Percentiles rank a stretch among this genome's conserved stretches.
Conservation (phyloP, 2,888 invertebrate genomes). For the Eupithecia inturbata region DNA sequence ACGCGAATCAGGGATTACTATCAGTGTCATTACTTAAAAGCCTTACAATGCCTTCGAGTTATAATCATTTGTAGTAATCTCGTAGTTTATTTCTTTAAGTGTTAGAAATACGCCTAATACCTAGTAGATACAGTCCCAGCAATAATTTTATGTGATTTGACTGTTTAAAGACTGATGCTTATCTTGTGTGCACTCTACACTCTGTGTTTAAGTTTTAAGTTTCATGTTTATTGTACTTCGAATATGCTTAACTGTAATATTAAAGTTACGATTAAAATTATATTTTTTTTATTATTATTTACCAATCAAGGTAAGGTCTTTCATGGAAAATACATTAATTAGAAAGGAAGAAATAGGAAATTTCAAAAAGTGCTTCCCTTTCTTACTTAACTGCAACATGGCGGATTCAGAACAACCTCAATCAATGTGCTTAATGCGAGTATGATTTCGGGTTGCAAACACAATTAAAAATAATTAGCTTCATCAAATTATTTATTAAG, state of each 20-base stretch:
- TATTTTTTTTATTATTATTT: constrained; percentile 21
- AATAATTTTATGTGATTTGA: constrained; percentile 79
- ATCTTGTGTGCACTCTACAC: constrained; percentile 69
- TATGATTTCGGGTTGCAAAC: background rate
- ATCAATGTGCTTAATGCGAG: background rate
- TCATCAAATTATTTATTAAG: background rate
- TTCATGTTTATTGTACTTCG: constrained; percentile 51
- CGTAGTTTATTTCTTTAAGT: constrained; percentile 29
- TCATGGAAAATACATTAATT: background rate
- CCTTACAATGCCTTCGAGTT: constrained; percentile 31
- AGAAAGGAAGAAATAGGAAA: background rate
- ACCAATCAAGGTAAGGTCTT: background rate
- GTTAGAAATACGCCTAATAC: constrained; percentile 35
- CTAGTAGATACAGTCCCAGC: constrained; percentile 65
- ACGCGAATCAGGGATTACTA: background rate
- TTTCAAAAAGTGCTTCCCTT: background rate
- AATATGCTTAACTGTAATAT: constrained; percentile 45
- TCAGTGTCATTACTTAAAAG: constrained; percentile 8
- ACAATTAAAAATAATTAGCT: background rate
- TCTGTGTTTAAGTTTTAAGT: constrained; percentile 48
- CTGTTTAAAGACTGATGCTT: constrained; percentile 78
- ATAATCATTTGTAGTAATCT: constrained; percentile 17
- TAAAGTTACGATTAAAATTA: constrained; percentile 43
- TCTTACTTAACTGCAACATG: constrained; percentile 4
- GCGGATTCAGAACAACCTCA: background rate